A percentile compares a stretch with the other conserved stretches of the same genome.
Evolutionary conservation across 2,888 invertebrate genomes (phyloP).

Genomic region (Campaea margaritaria): DNA sequence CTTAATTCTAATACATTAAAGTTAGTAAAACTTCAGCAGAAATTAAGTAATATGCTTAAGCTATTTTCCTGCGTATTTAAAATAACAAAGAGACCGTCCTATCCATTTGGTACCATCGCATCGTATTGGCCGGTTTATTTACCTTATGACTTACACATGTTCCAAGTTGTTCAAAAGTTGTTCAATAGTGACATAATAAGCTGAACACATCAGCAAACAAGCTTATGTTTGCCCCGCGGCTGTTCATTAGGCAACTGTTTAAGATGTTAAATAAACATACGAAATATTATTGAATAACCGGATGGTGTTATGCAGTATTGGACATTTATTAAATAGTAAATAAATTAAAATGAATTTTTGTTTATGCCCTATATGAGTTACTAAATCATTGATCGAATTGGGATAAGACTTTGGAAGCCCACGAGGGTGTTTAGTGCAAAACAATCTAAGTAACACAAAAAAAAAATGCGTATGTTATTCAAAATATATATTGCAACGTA

Average conservation of each 20-base stretch:
- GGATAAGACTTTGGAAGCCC: too few relatives aligned
- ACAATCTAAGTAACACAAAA: too few relatives aligned
- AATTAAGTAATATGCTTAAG: too few relatives aligned
- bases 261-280: conserved; percentile 84
- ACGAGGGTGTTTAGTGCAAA: too few relatives aligned
- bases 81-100: not conserved
- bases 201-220: conserved; percentile 71
- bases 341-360: too few relatives aligned
- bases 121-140: conserved; percentile 5
- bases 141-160: conserved; percentile 27
- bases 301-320: conserved; percentile 54
- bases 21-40: too few relatives aligned
- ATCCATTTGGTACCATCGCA: not conserved
- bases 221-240: conserved; percentile 56
- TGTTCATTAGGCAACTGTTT: conserved; percentile 82
- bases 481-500: too few relatives aligned
- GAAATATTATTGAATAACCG: conserved; percentile 80
- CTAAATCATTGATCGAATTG: too few relatives aligned
- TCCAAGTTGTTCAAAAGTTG: conserved; percentile 30
- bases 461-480: too few relatives aligned
- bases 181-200: conserved; percentile 51
- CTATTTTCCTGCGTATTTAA: not conserved
- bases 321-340: not conserved
- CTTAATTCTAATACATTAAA: too few relatives aligned
- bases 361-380: too few relatives aligned